These are phyloP conservation scores for Drosophila nebulosa DNA, from an alignment of 1,140 invertebrate genomes.

Conservation along the genomic window DNA sequence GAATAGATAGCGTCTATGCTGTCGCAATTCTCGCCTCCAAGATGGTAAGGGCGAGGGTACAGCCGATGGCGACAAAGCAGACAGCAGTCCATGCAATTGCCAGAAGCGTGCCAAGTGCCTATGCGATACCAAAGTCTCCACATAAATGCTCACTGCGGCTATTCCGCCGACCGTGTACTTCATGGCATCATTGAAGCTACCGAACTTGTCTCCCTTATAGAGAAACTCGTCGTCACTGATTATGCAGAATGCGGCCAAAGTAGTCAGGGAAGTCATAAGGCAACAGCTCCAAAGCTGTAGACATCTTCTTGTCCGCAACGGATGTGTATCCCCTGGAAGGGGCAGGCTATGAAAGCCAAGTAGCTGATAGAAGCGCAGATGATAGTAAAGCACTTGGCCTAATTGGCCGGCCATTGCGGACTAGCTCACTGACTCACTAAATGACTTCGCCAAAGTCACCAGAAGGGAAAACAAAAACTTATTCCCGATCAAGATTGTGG, in stretches of 20 bases:
- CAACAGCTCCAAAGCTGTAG: constrained; percentile 32
- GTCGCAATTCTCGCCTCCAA: neutral
- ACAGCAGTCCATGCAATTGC: constrained; percentile 29
- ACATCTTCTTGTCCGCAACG: neutral
- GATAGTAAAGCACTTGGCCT: constrained; percentile 47
- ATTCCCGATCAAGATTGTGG: neutral
- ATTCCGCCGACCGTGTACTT: constrained; percentile 54
- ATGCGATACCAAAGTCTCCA: constrained; percentile 39
- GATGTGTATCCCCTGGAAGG: constrained; percentile 13
- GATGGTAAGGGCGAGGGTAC: neutral
- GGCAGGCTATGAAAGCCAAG: constrained; percentile 54
- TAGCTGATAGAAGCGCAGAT: constrained; percentile 59
- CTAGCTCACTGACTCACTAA: neutral
- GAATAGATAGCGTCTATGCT: constrained; percentile 30
- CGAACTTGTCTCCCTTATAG: constrained; percentile 48
- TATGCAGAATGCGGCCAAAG: constrained; percentile 16
- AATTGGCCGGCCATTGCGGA: constrained; percentile 40
- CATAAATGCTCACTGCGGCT: constrained; percentile 52
- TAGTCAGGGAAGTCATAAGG: constrained; percentile 22
- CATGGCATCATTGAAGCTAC: constrained; percentile 51
- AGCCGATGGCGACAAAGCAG: neutral
- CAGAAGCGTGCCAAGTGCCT: constrained; percentile 47
- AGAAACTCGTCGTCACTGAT: constrained; percentile 45
- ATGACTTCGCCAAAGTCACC: neutral
- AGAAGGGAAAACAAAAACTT: neutral